Conservation (phyloP, 2,888 invertebrate genomes). For the Pseudolycoriella hygida region DNA sequence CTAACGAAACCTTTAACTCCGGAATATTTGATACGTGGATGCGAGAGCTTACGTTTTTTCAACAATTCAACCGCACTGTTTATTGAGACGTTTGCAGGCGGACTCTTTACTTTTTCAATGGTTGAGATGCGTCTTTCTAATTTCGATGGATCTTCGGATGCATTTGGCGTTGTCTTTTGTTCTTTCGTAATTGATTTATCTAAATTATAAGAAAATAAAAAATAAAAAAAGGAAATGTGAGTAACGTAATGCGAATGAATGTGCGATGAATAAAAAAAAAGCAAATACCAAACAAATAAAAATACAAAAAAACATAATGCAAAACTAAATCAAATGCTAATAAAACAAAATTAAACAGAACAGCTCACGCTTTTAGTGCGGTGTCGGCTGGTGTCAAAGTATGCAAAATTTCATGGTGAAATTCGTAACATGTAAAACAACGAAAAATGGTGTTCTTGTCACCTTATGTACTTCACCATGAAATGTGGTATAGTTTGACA, state of each 20-base stretch:
- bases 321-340: not conserved
- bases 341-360: no score
- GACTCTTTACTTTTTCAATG: no score
- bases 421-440: no score
- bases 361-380: no score
- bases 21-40: slow-evolving; percentile 22
- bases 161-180: not conserved
- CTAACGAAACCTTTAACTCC: slow-evolving; percentile 14
- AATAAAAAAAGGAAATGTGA: not conserved
- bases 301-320: slow-evolving; percentile 7
- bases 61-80: not conserved
- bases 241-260: not conserved
- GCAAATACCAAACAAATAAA: not conserved
- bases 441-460: no score
- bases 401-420: no score
- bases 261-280: not conserved
- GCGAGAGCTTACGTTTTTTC: slow-evolving; percentile 11
- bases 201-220: not conserved
- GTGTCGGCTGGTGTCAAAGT: no score
- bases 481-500: no score
- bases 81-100: not conserved
- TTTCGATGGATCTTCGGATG: not conserved
- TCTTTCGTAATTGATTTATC: slow-evolving; percentile 10
- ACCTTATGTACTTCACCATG: no score
- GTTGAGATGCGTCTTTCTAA: no score